Conservation (phyloP, 2,113 vertebrate genomes). For the Eidolon helvum region DNA sequence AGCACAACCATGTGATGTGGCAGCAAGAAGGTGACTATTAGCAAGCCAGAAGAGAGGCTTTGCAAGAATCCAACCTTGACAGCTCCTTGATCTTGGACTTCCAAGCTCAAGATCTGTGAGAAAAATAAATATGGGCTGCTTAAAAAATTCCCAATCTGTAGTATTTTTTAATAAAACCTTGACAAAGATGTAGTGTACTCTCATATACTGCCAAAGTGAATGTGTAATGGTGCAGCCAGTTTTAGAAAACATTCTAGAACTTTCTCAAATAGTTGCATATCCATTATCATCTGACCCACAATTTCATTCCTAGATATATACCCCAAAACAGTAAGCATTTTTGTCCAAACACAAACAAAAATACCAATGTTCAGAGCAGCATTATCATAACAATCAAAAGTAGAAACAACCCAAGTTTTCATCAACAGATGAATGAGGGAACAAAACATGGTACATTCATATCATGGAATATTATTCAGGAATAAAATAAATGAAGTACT, state of each 20-base stretch:
- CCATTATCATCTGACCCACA: background rate
- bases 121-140: background rate
- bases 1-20: background rate
- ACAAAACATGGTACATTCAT: background rate
- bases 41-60: background rate
- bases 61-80: background rate
- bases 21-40: background rate
- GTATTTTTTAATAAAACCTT: background rate
- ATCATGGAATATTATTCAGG: background rate
- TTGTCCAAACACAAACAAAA: no score
- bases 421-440: background rate
- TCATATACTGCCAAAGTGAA: background rate
- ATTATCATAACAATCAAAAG: background rate
- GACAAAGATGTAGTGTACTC: background rate
- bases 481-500: background rate
- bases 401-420: background rate
- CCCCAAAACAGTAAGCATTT: background rate
- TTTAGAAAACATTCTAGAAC: background rate
- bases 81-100: background rate
- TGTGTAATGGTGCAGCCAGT: background rate
- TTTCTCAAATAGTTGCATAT: background rate
- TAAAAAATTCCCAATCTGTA: background rate
- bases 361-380: background rate
- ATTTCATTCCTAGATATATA: background rate
- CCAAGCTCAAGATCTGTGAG: background rate